Evolutionary conservation across 2,113 vertebrate genomes (phyloP).

Genomic region (Notothenia rossii): DNA sequence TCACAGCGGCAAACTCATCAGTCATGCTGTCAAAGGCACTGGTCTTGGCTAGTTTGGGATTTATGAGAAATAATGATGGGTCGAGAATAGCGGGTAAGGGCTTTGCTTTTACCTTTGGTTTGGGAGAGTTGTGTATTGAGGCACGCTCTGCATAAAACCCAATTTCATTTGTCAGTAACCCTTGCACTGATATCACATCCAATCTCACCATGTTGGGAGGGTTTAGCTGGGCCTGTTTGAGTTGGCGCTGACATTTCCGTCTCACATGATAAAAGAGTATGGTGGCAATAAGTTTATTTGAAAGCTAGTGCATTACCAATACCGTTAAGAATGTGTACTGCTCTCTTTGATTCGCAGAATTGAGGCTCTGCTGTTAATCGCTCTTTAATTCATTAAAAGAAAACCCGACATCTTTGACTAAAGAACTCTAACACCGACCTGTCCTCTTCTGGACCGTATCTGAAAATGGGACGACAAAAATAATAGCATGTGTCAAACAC

Average conservation of each 20-base stretch:
- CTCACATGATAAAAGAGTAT: constrained; percentile 59
- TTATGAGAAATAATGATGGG: constrained; percentile 87
- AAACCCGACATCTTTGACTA: constrained; percentile 28
- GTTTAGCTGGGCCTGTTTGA: constrained; percentile 63
- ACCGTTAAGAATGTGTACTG: background rate
- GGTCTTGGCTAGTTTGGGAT: constrained; percentile 83
- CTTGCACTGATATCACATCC: constrained; percentile 79
- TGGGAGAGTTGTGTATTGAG: constrained; percentile 76
- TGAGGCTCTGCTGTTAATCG: constrained; percentile 18
- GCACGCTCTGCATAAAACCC: constrained; percentile 79
- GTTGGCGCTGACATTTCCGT: constrained; percentile 67
- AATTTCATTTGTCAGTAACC: constrained; percentile 82
- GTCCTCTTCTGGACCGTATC: constrained; percentile 16
- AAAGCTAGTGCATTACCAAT: constrained; percentile 16
- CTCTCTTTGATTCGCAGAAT: constrained; percentile 25
- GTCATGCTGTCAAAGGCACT: constrained; percentile 87
- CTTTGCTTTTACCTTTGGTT: constrained; percentile 74
- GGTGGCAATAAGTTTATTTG: constrained; percentile 37
- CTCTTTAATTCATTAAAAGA: constrained; percentile 29
- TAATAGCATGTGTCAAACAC: constrained; percentile 75
- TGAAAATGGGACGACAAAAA: constrained; percentile 52
- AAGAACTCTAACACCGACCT: constrained; percentile 8
- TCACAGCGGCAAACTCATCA: constrained; percentile 85
- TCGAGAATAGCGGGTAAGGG: constrained; percentile 79
- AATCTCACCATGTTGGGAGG: constrained; percentile 64